Evolutionary conservation across 2,888 invertebrate genomes (phyloP), one percentile per base, ranked within the genome.

Genomic region (Drosophila demipolita): DNA sequence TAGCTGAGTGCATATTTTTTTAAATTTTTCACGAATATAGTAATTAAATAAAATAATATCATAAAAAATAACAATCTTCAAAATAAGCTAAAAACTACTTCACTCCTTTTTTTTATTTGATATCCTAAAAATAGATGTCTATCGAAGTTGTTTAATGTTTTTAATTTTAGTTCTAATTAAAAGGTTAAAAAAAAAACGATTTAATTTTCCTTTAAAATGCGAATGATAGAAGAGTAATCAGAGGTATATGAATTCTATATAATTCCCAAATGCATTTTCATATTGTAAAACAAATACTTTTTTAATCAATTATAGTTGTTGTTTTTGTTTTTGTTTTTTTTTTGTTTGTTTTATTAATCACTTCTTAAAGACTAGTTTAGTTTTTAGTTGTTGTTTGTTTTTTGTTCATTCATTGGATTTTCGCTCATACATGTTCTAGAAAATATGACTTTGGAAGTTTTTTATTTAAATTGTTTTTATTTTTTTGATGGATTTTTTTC

Each of bases 281-380:
- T 53, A 33, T 35, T 33, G 4, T 33, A 11, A 23, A 52, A 38
- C 26, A 53, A 35, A 23, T 35, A 35, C 38, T 17, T 62, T 52
- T 32, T 67, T 67, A 59, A 23, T 64, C 52, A 33, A 40, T 58
- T 55, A 61, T 49, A 61, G 53, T 45, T 11, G 15, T 38, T 38
- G 17, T n/a, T 29, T 23, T 35, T 53, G 23, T 6, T 26, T 26
- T 26, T 36, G 17, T 2, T 11, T 26, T 2, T 9, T 32, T 20
- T 40, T 48, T 65, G 8, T 66, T 52, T 66, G 36, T 75, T 75
- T 82, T 83, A 83, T 83, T 86, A 88, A 80, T 89, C 84, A 87
- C 73, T 68, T 74, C 75, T 87, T 81, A 74, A 38, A 42, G 20
- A 67, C 67, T 66, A 78, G 64, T 87, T 88, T 79, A 66, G 66